phyloP scores from a whole-genome alignment of 2,113 vertebrate species.

The Myanophis thanlyinensis region DNA sequence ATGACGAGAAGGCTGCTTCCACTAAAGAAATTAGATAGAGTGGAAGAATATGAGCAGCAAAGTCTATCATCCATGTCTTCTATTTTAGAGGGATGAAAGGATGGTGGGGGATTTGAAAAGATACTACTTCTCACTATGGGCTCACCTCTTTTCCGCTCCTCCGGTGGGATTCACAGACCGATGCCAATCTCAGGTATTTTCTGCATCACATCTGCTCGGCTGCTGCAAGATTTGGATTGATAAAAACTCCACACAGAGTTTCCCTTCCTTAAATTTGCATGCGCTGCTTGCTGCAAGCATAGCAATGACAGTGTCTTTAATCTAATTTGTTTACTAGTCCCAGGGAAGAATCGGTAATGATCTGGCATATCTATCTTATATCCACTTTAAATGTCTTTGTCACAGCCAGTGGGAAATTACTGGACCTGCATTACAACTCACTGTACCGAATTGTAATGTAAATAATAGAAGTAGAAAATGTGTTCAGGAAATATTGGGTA shows the following conservation, averaged over 20 bases:
- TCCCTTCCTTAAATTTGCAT: background rate
- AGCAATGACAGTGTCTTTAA: background rate
- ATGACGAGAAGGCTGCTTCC: background rate
- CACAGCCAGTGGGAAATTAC: background rate
- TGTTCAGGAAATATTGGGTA: background rate
- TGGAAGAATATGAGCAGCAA: background rate
- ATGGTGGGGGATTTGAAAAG: background rate
- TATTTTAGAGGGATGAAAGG: background rate
- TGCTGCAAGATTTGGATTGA: background rate
- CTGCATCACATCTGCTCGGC: background rate
- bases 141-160: background rate
- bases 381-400: background rate
- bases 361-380: background rate
- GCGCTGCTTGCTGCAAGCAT: background rate
- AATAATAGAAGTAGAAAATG: background rate
- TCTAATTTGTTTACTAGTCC: background rate
- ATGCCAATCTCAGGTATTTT: background rate
- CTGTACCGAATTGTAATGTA: background rate
- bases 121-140: background rate
- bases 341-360: background rate
- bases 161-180: background rate
- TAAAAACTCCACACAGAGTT: background rate
- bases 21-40: background rate
- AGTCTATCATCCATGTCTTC: background rate
- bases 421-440: constrained; percentile 1